Evolutionary conservation across 2,113 vertebrate genomes (phyloP).

Genomic region (Toxostoma redivivum): DNA sequence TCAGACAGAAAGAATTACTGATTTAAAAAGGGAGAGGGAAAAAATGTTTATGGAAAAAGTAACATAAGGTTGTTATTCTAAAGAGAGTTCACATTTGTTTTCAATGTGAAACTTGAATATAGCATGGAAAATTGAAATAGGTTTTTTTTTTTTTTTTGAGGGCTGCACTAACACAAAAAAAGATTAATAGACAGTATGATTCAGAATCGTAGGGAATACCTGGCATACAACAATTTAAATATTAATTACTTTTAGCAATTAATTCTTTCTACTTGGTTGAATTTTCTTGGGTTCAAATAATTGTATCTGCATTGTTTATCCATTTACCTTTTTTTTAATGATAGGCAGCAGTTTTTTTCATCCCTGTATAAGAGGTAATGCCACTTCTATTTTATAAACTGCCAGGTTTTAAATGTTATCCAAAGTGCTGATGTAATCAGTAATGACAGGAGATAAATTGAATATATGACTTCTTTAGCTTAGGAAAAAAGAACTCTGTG

Average conservation of each 20-base stretch:
- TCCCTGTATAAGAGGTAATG: neutral
- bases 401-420: constrained; percentile 5
- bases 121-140: constrained; percentile 61
- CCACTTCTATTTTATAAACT: constrained; percentile 21
- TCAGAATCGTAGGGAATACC: constrained; percentile 39
- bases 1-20: constrained; percentile 60
- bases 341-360: neutral
- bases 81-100: constrained; percentile 75
- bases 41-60: constrained; percentile 70
- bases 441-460: neutral
- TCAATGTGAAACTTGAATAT: constrained; percentile 64
- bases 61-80: constrained; percentile 70
- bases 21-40: constrained; percentile 43
- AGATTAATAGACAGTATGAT: constrained; percentile 56
- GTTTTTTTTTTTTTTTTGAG: constrained; percentile 65
- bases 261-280: constrained; percentile 40
- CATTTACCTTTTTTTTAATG: neutral
- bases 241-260: constrained; percentile 57
- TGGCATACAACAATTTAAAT: constrained; percentile 18
- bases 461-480: neutral
- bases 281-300: constrained; percentile 61
- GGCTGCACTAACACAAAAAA: neutral
- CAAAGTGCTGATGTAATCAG: neutral
- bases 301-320: neutral
- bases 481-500: neutral